Conservation (phyloP, 2,888 invertebrate species). For the Coecobrya sp. region DNA sequence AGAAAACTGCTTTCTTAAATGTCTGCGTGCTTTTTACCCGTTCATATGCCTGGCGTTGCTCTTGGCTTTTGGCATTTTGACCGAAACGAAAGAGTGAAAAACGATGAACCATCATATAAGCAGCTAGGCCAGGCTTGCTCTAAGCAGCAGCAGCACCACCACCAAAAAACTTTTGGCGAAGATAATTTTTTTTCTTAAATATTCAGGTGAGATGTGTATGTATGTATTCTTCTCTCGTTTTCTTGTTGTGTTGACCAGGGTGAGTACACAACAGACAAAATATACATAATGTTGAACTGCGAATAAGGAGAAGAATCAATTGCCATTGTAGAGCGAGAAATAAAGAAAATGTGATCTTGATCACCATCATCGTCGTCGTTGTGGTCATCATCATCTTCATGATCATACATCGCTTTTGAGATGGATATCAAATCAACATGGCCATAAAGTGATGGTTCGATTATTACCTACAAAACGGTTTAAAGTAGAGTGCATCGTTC, state of each 20-base stretch:
- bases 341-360: conserved; percentile 57
- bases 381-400: conserved; percentile 9
- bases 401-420: background rate
- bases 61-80: conserved; percentile 9
- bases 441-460: conserved; percentile 53
- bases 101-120: background rate
- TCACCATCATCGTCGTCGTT: conserved; percentile 32
- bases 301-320: conserved; percentile 58
- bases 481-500: conserved; percentile 24
- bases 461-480: conserved; percentile 58
- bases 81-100: conserved; percentile 52
- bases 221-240: background rate
- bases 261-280: conserved; percentile 23
- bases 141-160: background rate
- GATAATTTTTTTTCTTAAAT: background rate
- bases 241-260: background rate
- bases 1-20: background rate
- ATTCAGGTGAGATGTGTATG: background rate
- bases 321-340: conserved; percentile 31
- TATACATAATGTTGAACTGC: background rate
- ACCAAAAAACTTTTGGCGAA: background rate
- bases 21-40: background rate
- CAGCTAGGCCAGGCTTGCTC: no score
- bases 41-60: background rate
- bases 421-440: conserved; percentile 68